A percentile compares a stretch with the other conserved stretches of the same genome.
Evolutionary conservation across 2,888 invertebrate species (phyloP).

Genomic region (Ophion ventricosus): DNA sequence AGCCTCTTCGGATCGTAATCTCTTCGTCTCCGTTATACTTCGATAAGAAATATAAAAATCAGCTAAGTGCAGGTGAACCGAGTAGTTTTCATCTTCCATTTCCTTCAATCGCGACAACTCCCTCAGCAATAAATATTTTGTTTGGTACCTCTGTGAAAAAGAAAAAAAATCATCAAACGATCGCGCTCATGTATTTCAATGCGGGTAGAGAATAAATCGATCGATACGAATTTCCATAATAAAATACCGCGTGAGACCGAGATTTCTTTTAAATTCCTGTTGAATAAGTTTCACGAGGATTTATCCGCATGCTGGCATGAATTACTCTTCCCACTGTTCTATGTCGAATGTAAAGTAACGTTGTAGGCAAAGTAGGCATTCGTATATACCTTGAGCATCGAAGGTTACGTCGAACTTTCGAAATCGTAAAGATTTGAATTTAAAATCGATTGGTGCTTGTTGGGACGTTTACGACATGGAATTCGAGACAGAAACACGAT

Average conservation of each 20-base stretch:
- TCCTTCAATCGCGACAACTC: too few relatives aligned
- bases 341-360: not conserved
- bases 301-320: not conserved
- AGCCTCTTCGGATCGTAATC: too few relatives aligned
- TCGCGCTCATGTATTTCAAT: not conserved
- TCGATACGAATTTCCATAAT: conserved; percentile 8
- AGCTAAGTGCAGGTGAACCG: too few relatives aligned
- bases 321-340: not conserved
- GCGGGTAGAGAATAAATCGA: not conserved
- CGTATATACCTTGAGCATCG: conserved; percentile 3
- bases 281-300: too few relatives aligned
- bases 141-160: too few relatives aligned
- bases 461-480: conserved; percentile 40
- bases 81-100: too few relatives aligned
- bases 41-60: too few relatives aligned
- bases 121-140: too few relatives aligned
- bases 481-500: conserved; percentile 37
- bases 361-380: not conserved
- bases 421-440: conserved; percentile 57
- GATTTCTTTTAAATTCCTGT: too few relatives aligned
- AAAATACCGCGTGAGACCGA: not conserved
- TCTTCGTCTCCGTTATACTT: too few relatives aligned
- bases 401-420: conserved; percentile 1
- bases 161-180: too few relatives aligned
- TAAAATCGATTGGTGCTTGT: conserved; percentile 60